These are phyloP conservation scores for Odobenus rosmarus DNA, from an alignment of 2,113 vertebrate species.

Conservation along the genomic window DNA sequence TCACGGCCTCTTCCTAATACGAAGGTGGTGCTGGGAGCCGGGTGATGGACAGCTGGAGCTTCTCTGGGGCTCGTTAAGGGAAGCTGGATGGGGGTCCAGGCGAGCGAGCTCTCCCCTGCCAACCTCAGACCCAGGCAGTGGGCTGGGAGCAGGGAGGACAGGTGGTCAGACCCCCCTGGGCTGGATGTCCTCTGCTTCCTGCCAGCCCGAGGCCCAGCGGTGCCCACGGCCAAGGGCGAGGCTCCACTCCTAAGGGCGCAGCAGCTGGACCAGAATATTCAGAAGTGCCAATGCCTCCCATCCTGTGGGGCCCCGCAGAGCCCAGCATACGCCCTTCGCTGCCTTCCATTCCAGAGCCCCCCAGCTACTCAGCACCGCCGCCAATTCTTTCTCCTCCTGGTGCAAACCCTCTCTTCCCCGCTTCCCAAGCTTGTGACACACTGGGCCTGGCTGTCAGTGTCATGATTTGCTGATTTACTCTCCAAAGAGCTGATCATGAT, in stretches of 20 bases:
- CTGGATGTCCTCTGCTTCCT: background rate
- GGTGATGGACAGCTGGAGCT: slow-evolving; percentile 59
- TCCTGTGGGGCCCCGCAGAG: background rate
- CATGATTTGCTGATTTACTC: background rate
- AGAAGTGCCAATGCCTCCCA: background rate
- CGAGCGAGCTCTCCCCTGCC: background rate
- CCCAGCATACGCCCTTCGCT: background rate
- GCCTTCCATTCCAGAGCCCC: background rate
- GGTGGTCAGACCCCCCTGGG: background rate
- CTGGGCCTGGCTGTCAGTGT: background rate
- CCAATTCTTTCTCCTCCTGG: background rate
- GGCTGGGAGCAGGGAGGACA: background rate
- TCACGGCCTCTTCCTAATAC: background rate
- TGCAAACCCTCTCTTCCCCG: background rate
- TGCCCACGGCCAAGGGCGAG: background rate
- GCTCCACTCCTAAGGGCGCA: background rate
- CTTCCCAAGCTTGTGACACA: background rate
- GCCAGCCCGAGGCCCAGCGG: slow-evolving; percentile 6
- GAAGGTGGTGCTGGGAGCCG: background rate
- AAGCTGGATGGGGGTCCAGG: background rate
- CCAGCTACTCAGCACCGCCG: background rate
- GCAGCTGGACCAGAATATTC: slow-evolving; percentile 54
- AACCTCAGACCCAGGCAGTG: background rate
- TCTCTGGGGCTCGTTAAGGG: slow-evolving; percentile 63
- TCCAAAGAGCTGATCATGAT: background rate